phyloP scores from a whole-genome alignment of 2,888 invertebrate genomes.

The Lasiommata megera region DNA sequence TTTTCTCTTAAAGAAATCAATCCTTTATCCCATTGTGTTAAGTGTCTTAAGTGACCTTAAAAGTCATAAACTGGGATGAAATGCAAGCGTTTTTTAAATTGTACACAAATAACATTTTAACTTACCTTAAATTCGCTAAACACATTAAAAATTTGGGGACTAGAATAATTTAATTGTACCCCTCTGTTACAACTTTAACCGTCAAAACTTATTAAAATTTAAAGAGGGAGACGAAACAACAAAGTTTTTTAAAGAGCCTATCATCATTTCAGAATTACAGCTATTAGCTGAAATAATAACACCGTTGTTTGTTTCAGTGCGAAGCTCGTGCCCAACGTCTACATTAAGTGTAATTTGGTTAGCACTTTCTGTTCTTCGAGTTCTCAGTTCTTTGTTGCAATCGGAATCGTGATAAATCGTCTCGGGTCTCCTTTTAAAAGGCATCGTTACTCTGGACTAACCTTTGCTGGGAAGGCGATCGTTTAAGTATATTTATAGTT shows the following conservation, averaged over 20 bases:
- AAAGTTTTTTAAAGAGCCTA: slow-evolving; percentile 32
- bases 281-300: slow-evolving; percentile 38
- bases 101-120: background rate
- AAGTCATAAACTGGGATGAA: background rate
- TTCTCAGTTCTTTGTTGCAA: slow-evolving; percentile 58
- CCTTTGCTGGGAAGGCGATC: slow-evolving; percentile 19
- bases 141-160: slow-evolving; percentile 13
- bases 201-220: slow-evolving; percentile 28
- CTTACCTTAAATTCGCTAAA: slow-evolving; percentile 17
- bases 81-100: background rate
- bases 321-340: slow-evolving; percentile 60
- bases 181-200: slow-evolving; percentile 17
- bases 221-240: slow-evolving; percentile 22
- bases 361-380: slow-evolving; percentile 62
- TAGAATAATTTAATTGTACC: slow-evolving; percentile 19
- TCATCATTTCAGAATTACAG: slow-evolving; percentile 34
- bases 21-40: too few relatives aligned
- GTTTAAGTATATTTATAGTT: slow-evolving; percentile 21
- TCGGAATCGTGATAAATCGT: slow-evolving; percentile 76
- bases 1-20: too few relatives aligned
- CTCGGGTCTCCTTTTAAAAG: slow-evolving; percentile 37
- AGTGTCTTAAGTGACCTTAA: too few relatives aligned
- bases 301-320: slow-evolving; percentile 68
- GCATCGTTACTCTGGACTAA: slow-evolving; percentile 12
- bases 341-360: slow-evolving; percentile 65